Conservation (phyloP, 1,140 invertebrate species). For the Gonatopus flavifemur region DNA sequence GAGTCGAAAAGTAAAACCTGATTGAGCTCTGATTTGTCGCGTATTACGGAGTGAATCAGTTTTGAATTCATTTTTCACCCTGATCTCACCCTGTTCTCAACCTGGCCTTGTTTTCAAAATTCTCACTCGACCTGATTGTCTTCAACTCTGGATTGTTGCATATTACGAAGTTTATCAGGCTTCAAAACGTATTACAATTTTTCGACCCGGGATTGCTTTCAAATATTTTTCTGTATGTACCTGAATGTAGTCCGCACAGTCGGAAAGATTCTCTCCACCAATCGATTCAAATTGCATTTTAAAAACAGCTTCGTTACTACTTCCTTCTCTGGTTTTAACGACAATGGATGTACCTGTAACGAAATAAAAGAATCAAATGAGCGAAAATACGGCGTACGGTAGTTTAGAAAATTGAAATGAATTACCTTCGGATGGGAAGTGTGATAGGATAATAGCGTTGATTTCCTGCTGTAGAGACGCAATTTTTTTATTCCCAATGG, state of each 20-base stretch:
- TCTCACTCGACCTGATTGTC: too few relatives aligned
- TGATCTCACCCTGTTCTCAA: too few relatives aligned
- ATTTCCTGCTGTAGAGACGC: constrained; percentile 22
- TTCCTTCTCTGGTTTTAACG: constrained; percentile 34
- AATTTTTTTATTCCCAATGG: constrained; percentile 22
- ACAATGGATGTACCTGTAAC: constrained; percentile 30
- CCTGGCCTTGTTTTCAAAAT: too few relatives aligned
- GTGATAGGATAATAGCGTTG: constrained; percentile 26
- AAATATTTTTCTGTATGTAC: too few relatives aligned
- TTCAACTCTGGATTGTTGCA: too few relatives aligned
- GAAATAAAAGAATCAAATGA: not conserved
- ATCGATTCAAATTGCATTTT: constrained; percentile 30
- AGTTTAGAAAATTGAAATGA: constrained; percentile 2
- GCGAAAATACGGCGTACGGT: not conserved
- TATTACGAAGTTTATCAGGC: too few relatives aligned
- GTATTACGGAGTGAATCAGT: too few relatives aligned
- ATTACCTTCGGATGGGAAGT: constrained; percentile 31
- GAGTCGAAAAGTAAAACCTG: too few relatives aligned
- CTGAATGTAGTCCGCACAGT: constrained; percentile 45
- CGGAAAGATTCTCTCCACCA: constrained; percentile 24
- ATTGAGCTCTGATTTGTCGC: too few relatives aligned
- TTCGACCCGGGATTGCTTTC: too few relatives aligned
- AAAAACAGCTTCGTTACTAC: constrained; percentile 36
- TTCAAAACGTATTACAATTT: too few relatives aligned
- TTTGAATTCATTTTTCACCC: too few relatives aligned